phyloP scores from a whole-genome alignment of 1,140 invertebrate species.

The Hyphantria cunea region DNA sequence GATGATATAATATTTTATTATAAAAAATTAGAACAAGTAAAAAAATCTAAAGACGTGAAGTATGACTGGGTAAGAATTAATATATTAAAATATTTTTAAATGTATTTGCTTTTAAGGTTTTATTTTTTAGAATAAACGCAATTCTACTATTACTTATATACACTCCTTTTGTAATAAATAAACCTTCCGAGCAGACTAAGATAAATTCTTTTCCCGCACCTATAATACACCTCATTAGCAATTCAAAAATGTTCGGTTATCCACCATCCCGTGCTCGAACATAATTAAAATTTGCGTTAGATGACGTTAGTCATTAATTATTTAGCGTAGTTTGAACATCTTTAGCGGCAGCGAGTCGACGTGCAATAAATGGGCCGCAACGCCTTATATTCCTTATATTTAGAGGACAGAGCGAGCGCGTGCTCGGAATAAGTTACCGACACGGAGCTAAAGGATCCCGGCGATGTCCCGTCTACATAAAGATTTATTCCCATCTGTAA shows the following conservation, averaged over 20 bases:
- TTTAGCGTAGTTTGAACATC: constrained; percentile 62
- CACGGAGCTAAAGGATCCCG: constrained; percentile 41
- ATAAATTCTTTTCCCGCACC: too few relatives aligned
- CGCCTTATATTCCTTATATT: constrained; percentile 73
- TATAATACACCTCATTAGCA: too few relatives aligned
- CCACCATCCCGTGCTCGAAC: constrained; percentile 22
- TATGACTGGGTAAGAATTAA: too few relatives aligned
- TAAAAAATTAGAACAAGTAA: too few relatives aligned
- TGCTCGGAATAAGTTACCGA: constrained; percentile 61
- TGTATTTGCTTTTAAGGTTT: too few relatives aligned
- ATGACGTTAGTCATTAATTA: constrained; percentile 66
- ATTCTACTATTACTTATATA: too few relatives aligned
- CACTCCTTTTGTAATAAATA: too few relatives aligned
- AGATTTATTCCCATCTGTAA: constrained; percentile 80
- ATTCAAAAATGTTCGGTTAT: constrained; percentile 24
- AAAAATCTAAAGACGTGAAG: too few relatives aligned
- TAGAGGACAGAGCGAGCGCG: constrained; percentile 67
- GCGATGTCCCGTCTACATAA: constrained; percentile 69
- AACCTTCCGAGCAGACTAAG: too few relatives aligned
- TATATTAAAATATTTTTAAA: too few relatives aligned
- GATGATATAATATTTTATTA: too few relatives aligned
- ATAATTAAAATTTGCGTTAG: constrained; percentile 43
- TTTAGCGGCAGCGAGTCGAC: constrained; percentile 50
- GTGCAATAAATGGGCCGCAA: constrained; percentile 71
- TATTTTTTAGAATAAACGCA: too few relatives aligned